phyloP scores from a whole-genome alignment of 2,888 invertebrate species.

The Choreutis nemorana region DNA sequence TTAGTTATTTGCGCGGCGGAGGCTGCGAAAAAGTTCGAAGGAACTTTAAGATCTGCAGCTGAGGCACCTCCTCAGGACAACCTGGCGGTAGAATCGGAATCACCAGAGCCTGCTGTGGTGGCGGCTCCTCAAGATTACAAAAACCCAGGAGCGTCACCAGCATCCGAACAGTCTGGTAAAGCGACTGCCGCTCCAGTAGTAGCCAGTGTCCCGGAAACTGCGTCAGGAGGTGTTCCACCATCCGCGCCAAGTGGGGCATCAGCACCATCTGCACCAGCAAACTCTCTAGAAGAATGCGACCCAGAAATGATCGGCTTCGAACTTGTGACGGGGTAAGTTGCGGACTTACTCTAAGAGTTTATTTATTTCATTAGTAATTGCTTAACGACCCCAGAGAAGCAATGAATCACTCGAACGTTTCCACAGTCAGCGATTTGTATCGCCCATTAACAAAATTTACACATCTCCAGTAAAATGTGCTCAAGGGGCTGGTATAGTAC shows the following conservation, averaged over 20 bases:
- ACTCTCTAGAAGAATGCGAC: slow-evolving; percentile 79
- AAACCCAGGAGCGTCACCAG: slow-evolving; percentile 40
- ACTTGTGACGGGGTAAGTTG: slow-evolving; percentile 82
- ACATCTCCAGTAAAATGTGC: slow-evolving; percentile 5
- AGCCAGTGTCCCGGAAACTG: slow-evolving; percentile 47
- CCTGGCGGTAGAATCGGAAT: slow-evolving; percentile 48
- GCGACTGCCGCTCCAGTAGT: slow-evolving; percentile 19
- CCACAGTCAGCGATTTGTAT: too few relatives aligned
- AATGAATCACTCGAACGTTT: too few relatives aligned
- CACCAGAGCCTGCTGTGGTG: slow-evolving; percentile 50
- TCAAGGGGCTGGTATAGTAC: slow-evolving; percentile 13
- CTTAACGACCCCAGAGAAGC: too few relatives aligned
- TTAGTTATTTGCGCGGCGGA: slow-evolving; percentile 50
- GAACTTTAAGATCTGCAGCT: slow-evolving; percentile 51
- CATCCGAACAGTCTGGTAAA: slow-evolving; percentile 18
- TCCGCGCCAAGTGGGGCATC: slow-evolving; percentile 58
- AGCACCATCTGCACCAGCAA: slow-evolving; percentile 62
- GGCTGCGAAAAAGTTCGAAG: slow-evolving; percentile 57
- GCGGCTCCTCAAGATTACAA: slow-evolving; percentile 52
- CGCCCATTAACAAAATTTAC: too few relatives aligned
- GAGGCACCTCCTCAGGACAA: slow-evolving; percentile 60
- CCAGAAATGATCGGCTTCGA: slow-evolving; percentile 91
- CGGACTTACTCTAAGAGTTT: too few relatives aligned
- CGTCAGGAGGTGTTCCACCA: slow-evolving; percentile 50
- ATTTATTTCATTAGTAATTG: too few relatives aligned